These are phyloP conservation scores for Synanthedon tipuliformis DNA, from an alignment of 2,888 invertebrate species.

Conservation along the genomic window DNA sequence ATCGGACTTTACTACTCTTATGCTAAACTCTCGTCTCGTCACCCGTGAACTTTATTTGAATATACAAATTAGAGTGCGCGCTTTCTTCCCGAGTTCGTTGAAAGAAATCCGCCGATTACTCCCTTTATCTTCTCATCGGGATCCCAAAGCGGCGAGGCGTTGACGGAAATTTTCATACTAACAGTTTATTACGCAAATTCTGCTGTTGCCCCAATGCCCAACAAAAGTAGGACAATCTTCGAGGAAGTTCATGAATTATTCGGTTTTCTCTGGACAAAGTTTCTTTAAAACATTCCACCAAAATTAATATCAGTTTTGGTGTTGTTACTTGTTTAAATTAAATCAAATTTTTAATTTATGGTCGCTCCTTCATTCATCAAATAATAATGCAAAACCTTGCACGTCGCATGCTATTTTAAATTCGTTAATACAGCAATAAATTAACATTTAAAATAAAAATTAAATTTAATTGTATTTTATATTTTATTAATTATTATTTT, in stretches of 20 bases:
- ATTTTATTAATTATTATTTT: too few species aligned
- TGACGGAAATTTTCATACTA: constrained; percentile 23
- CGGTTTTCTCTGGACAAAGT: constrained; percentile 5
- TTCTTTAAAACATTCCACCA: neutral
- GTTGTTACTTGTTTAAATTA: neutral
- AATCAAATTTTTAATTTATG: too few species aligned
- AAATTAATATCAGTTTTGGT: neutral
- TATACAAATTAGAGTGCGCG: constrained; percentile 1
- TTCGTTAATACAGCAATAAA: too few species aligned
- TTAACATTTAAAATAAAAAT: too few species aligned
- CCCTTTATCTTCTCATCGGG: constrained; percentile 14
- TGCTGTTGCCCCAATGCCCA: constrained; percentile 13
- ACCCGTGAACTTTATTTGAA: neutral
- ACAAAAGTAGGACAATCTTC: constrained; percentile 27
- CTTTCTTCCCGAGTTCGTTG: constrained; percentile 7
- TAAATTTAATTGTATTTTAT: too few species aligned
- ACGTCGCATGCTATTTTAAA: too few species aligned
- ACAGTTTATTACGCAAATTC: constrained; percentile 41
- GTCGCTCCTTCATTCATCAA: too few species aligned
- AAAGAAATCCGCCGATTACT: constrained; percentile 6
- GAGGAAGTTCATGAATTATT: constrained; percentile 20
- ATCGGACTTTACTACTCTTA: neutral
- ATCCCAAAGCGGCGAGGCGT: constrained; percentile 16
- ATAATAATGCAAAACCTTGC: too few species aligned
- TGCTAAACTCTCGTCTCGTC: neutral